These are phyloP conservation scores for Ceratina calcarata DNA, from an alignment of 1,140 invertebrate genomes.

Conservation along the genomic window DNA sequence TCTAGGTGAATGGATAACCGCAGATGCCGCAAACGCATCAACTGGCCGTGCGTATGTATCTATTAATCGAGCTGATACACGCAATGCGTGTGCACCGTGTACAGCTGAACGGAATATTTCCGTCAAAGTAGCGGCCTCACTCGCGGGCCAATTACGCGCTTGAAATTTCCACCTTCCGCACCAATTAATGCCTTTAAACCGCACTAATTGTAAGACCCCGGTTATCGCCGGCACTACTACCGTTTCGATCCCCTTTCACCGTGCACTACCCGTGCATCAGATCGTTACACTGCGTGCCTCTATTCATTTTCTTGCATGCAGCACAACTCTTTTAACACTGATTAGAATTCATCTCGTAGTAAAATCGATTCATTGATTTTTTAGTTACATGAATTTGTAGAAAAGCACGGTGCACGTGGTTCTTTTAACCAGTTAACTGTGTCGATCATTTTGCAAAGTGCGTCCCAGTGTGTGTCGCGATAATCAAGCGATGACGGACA, in stretches of 20 bases:
- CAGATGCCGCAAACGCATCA: conserved; percentile 41
- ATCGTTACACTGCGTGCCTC: neutral
- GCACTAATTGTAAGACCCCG: neutral
- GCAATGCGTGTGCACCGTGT: conserved; percentile 7
- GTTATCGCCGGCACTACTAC: neutral
- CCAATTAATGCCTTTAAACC: conserved; percentile 12
- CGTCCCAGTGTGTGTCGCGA: too few species aligned
- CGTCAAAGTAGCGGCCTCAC: conserved; percentile 19
- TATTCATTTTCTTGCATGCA: neutral
- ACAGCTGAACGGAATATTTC: conserved; percentile 15
- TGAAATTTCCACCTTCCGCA: conserved; percentile 14
- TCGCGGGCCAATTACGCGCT: conserved; percentile 1
- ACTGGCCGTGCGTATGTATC: conserved; percentile 4
- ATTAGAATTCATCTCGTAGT: too few species aligned
- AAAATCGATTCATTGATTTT: too few species aligned
- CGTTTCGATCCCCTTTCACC: neutral
- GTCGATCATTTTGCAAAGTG: too few species aligned
- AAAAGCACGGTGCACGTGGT: too few species aligned
- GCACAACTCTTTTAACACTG: too few species aligned
- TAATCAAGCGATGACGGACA: too few species aligned
- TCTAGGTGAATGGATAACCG: conserved; percentile 32
- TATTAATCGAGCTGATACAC: conserved; percentile 35
- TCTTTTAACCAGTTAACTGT: too few species aligned
- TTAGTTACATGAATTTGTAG: too few species aligned
- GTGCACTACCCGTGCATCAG: neutral